A percentile compares a stretch with the other conserved stretches of the same genome.
Conservation (phyloP, 2,113 vertebrate genomes). For the Cariama cristata region DNA sequence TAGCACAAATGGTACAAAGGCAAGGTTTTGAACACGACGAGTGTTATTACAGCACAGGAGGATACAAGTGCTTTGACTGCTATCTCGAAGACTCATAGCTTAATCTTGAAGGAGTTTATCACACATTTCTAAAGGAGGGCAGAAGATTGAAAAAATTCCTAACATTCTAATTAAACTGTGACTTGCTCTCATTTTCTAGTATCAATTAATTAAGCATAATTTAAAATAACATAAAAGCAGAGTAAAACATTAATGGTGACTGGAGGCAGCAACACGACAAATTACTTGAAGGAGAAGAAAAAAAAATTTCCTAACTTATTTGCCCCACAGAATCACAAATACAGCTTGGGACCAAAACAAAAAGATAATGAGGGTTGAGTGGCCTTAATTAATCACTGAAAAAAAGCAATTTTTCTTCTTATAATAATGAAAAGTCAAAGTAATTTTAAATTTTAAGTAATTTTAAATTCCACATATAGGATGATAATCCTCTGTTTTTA, state of each 20-base stretch:
- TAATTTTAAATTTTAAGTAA: not conserved
- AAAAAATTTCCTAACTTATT: not conserved
- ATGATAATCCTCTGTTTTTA: not conserved
- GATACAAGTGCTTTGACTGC: not conserved
- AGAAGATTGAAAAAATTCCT: not conserved
- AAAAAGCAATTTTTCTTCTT: not conserved
- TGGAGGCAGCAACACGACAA: not conserved
- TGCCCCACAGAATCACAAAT: not conserved
- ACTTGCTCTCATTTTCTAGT: constrained; percentile 15
- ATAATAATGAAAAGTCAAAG: not conserved
- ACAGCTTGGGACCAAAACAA: not conserved
- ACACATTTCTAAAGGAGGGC: not conserved
- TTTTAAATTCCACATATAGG: not conserved
- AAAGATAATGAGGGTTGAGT: not conserved
- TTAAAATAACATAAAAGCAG: constrained; percentile 15
- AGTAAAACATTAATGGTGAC: not conserved
- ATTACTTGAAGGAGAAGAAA: not conserved
- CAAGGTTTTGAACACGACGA: not conserved
- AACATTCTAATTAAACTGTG: constrained; percentile 4
- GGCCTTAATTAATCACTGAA: not conserved
- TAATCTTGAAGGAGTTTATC: not conserved
- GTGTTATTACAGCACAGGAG: not conserved
- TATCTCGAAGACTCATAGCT: not conserved
- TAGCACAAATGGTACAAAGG: not conserved
- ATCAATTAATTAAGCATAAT: constrained; percentile 24